These are phyloP conservation scores for Steinernema khuongi DNA, from an alignment of 1,140 invertebrate species.

Conservation along the genomic window DNA sequence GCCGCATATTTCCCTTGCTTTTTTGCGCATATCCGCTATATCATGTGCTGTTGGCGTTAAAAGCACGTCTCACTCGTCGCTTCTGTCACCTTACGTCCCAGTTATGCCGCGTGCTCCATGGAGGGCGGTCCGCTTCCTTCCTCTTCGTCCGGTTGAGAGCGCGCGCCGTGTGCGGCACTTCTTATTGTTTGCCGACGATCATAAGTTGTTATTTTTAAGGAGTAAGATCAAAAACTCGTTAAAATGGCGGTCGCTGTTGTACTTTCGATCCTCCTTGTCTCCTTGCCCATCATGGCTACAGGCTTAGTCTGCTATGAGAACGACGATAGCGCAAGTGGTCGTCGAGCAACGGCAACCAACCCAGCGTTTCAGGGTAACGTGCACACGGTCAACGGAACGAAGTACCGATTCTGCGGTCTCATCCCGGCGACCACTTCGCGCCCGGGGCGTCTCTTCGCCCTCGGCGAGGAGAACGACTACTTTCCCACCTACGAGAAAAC, in stretches of 20 bases:
- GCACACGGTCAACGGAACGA: background rate
- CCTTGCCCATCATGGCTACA: background rate
- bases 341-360: background rate
- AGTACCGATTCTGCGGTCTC: background rate
- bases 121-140: no score
- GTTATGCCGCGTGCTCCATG: no score
- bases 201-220: no score
- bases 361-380: background rate
- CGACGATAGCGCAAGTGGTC: background rate
- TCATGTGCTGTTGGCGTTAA: no score
- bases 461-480: background rate
- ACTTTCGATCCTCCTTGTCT: background rate
- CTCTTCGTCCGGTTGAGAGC: no score
- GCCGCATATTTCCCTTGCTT: background rate
- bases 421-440: background rate
- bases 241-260: background rate
- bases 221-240: no score
- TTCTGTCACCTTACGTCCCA: no score
- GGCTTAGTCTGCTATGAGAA: background rate
- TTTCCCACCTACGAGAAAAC: conserved; percentile 7
- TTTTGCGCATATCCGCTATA: background rate
- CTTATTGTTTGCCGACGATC: no score
- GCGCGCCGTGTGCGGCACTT: no score
- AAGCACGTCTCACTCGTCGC: no score
- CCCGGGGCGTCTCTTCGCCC: background rate